Evolutionary conservation across 2,888 invertebrate genomes (phyloP).

Genomic region (Ormyrus nitidulus): DNA sequence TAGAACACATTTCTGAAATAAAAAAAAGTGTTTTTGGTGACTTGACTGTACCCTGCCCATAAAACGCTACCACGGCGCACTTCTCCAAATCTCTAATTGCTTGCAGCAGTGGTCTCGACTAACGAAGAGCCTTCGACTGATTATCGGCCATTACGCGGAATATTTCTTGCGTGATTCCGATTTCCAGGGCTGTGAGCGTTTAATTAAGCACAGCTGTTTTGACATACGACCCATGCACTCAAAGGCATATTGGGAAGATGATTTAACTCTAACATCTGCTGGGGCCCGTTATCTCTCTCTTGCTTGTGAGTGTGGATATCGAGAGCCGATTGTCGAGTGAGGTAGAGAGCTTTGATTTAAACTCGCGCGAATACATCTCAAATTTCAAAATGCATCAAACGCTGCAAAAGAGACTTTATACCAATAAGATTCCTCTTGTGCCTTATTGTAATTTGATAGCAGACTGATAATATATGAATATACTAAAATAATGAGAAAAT

Average conservation of each 20-base stretch:
- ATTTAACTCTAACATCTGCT: slow-evolving; percentile 50
- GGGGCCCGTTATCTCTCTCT: not conserved
- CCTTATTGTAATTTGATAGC: too few relatives aligned
- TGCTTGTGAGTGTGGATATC: not conserved
- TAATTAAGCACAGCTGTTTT: slow-evolving; percentile 72
- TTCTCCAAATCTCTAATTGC: too few relatives aligned
- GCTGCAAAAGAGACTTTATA: not conserved
- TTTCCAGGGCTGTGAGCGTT: slow-evolving; percentile 59
- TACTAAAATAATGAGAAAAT: too few relatives aligned
- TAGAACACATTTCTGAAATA: too few relatives aligned
- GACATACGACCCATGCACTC: slow-evolving; percentile 66
- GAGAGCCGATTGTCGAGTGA: not conserved
- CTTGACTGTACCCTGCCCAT: too few relatives aligned
- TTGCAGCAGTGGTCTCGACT: not conserved
- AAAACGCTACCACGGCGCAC: too few relatives aligned
- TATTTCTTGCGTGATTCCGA: slow-evolving; percentile 22
- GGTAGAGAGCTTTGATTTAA: slow-evolving; percentile 40
- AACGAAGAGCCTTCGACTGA: slow-evolving; percentile 14
- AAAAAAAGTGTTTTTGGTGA: too few relatives aligned
- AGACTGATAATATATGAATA: too few relatives aligned
- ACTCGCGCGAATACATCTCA: not conserved
- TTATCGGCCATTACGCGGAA: slow-evolving; percentile 30
- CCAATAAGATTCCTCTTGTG: too few relatives aligned
- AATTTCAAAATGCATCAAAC: not conserved
- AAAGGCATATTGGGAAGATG: slow-evolving; percentile 59